phyloP scores from a whole-genome alignment of 2,888 invertebrate genomes.

The Syrista parreyssii region DNA sequence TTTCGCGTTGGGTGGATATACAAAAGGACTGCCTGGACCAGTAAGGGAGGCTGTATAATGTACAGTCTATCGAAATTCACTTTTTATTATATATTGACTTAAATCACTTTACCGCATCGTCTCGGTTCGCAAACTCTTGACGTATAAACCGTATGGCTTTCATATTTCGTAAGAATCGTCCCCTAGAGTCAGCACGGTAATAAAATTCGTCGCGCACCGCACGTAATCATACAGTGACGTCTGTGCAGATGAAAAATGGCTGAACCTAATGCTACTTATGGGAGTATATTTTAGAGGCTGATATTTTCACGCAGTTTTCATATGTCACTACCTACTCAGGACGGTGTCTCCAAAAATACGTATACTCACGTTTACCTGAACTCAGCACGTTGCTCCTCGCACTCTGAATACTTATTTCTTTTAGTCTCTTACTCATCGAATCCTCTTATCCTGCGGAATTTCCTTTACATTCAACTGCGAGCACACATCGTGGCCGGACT shows the following conservation, averaged over 20 bases:
- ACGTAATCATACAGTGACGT: constrained; percentile 11
- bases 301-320: neutral
- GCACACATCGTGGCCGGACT: neutral
- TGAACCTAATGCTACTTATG: constrained; percentile 4
- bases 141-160: constrained; percentile 12
- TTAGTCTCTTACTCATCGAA: neutral
- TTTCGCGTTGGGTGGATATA: neutral
- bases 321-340: neutral
- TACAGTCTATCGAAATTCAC: neutral
- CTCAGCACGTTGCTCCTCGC: neutral
- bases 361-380: neutral
- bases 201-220: constrained; percentile 21
- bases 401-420: neutral
- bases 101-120: constrained; percentile 29
- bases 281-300: neutral
- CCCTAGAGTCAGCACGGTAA: constrained; percentile 11
- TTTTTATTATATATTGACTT: constrained; percentile 5
- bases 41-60: neutral
- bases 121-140: neutral
- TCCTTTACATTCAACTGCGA: neutral
- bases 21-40: neutral
- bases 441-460: neutral
- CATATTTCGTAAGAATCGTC: constrained; percentile 20
- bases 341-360: neutral
- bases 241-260: constrained; percentile 1